Evolutionary conservation across 2,888 invertebrate species (phyloP).

Genomic region (Agrotis puta): DNA sequence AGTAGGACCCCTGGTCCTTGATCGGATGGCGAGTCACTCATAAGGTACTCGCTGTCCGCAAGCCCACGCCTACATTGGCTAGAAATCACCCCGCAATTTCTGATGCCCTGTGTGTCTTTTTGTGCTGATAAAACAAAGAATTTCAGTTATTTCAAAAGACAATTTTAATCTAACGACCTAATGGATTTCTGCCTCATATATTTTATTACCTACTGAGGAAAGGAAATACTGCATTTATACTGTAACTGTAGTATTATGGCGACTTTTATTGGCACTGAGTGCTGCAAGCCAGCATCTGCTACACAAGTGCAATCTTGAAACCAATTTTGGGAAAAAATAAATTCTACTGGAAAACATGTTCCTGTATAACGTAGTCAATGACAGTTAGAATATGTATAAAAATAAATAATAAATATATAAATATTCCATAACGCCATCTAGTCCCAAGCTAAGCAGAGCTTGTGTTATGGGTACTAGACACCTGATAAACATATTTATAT

Average conservation of each 20-base stretch:
- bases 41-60: too few species aligned
- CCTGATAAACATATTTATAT: too few species aligned
- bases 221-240: slow-evolving; percentile 6
- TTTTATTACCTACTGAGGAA: neutral
- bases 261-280: slow-evolving; percentile 35
- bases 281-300: slow-evolving; percentile 20
- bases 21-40: too few species aligned
- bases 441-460: too few species aligned
- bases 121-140: neutral
- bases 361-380: neutral
- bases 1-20: too few species aligned
- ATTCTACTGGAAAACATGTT: neutral
- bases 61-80: too few species aligned
- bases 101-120: too few species aligned
- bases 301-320: slow-evolving; percentile 6
- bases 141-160: neutral
- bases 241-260: slow-evolving; percentile 9
- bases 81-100: too few species aligned
- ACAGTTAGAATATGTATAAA: too few species aligned
- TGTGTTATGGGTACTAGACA: too few species aligned
- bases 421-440: too few species aligned
- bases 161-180: slow-evolving; percentile 14
- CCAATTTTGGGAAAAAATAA: neutral
- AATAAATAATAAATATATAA: too few species aligned
- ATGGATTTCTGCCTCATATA: slow-evolving; percentile 6